These are phyloP conservation scores for Zaprionus lineosus DNA, from an alignment of 2,888 invertebrate genomes.

Conservation along the genomic window DNA sequence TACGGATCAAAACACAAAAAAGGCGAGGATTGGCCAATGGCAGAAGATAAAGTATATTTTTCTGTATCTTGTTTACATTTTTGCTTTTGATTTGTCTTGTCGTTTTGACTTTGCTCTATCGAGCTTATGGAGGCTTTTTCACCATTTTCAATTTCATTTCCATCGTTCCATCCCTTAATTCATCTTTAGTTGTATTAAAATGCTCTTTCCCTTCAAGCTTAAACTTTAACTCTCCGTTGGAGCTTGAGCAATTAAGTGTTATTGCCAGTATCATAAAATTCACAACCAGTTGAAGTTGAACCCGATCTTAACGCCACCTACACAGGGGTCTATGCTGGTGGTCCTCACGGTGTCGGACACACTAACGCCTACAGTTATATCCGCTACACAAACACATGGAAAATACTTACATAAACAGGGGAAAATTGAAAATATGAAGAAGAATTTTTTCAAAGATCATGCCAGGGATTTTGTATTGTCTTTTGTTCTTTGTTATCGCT, in stretches of 20 bases:
- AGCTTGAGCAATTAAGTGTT: constrained; percentile 46
- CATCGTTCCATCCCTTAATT: no score
- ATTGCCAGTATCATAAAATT: constrained; percentile 25
- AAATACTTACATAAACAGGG: constrained; percentile 57
- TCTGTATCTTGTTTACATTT: no score
- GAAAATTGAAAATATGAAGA: constrained; percentile 14
- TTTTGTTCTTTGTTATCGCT: constrained; percentile 49
- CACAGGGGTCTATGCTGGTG: constrained; percentile 40
- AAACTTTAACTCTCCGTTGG: constrained; percentile 10
- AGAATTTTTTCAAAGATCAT: constrained; percentile 24
- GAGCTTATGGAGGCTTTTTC: no score
- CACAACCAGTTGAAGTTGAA: constrained; percentile 32
- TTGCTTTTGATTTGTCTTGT: no score
- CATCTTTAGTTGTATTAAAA: no score
- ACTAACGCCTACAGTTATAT: constrained; percentile 44
- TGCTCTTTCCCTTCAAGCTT: no score
- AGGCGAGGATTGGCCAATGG: no score
- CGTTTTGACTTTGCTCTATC: no score
- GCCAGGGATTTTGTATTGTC: constrained; percentile 35
- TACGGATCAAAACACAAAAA: no score
- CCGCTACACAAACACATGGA: constrained; percentile 9
- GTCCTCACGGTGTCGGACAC: constrained; percentile 30
- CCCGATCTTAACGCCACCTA: constrained; percentile 24
- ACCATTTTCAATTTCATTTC: no score
- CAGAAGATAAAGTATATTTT: no score